These are phyloP conservation scores for Cosmopolites sordidus DNA, from an alignment of 2,888 invertebrate species.

Conservation along the genomic window DNA sequence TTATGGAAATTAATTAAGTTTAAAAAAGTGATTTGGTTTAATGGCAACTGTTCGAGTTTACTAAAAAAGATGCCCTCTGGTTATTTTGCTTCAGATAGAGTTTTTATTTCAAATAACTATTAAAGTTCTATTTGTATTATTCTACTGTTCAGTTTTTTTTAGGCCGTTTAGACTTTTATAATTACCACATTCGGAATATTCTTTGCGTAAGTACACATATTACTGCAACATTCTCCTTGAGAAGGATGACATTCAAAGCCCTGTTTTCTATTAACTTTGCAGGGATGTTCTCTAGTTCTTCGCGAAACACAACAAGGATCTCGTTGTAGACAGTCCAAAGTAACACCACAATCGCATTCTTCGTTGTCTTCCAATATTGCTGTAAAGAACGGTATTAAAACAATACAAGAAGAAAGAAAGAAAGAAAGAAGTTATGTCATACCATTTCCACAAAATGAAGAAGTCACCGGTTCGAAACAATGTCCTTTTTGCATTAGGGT, in stretches of 20 bases:
- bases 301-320: constrained; percentile 54
- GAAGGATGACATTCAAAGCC: constrained; percentile 52
- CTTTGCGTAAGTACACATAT: constrained; percentile 39
- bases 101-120: no score
- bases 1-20: no score
- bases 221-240: constrained; percentile 53
- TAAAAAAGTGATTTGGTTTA: no score
- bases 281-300: constrained; percentile 47
- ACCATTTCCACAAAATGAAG: constrained; percentile 56
- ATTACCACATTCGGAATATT: no score
- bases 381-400: no score
- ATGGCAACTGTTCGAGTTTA: no score
- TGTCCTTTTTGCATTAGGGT: constrained; percentile 52
- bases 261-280: constrained; percentile 46
- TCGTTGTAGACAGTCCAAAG: constrained; percentile 49
- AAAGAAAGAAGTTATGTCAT: constrained; percentile 7
- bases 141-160: no score
- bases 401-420: no score
- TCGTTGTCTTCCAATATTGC: constrained; percentile 65
- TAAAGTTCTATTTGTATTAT: no score
- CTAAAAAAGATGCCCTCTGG: no score
- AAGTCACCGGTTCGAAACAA: constrained; percentile 48
- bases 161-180: no score
- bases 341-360: constrained; percentile 65
- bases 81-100: no score